Conservation (phyloP, 1,140 invertebrate species). For the Caerostris extrusa region DNA sequence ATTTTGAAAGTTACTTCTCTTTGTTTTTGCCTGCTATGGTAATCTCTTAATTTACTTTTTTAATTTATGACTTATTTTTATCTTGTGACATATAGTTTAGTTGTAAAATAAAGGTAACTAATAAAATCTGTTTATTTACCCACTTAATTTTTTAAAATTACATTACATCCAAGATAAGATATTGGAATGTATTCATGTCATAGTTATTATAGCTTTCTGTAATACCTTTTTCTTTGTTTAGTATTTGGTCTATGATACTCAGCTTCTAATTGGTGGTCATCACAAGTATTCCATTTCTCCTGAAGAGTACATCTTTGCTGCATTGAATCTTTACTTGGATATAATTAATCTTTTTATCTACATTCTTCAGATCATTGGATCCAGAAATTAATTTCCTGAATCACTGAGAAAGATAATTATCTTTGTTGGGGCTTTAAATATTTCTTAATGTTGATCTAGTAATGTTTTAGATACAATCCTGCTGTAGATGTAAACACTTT, state of each 20-base stretch:
- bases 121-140: too few species aligned
- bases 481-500: not conserved
- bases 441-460: not conserved
- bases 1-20: too few species aligned
- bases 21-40: too few species aligned
- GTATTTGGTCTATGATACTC: constrained; percentile 96
- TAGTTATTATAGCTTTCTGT: not conserved
- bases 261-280: constrained; percentile 92
- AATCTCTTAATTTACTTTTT: too few species aligned
- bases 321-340: constrained; percentile 92
- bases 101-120: too few species aligned
- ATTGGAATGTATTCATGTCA: too few species aligned
- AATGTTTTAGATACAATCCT: not conserved
- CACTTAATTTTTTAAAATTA: too few species aligned
- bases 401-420: not conserved
- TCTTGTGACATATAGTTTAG: too few species aligned
- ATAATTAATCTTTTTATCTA: constrained; percentile 93
- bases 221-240: constrained; percentile 77
- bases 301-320: constrained; percentile 89
- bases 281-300: constrained; percentile 83
- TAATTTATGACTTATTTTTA: too few species aligned
- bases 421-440: not conserved
- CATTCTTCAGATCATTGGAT: constrained; percentile 87
- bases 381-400: constrained; percentile 79
- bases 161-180: too few species aligned